Conservation (phyloP, 2,113 vertebrate genomes). For the Atrichornis clamosus region DNA sequence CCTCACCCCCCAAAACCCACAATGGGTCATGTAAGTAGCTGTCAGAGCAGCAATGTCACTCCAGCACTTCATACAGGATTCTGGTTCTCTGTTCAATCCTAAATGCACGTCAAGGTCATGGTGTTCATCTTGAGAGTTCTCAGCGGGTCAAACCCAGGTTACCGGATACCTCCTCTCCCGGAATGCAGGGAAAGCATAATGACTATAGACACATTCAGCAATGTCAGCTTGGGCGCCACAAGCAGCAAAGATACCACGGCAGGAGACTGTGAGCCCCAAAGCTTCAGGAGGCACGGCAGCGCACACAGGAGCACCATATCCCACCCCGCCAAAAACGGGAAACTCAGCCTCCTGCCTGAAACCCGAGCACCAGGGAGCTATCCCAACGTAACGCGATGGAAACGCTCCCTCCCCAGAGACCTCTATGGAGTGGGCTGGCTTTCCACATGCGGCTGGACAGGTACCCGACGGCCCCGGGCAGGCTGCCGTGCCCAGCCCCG, state of each 20-base stretch:
- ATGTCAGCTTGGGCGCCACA: background rate
- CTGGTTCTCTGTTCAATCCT: background rate
- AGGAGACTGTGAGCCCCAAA: background rate
- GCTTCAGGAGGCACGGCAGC: background rate
- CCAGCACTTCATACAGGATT: background rate
- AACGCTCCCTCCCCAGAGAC: background rate
- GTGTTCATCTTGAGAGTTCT: background rate
- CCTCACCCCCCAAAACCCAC: background rate
- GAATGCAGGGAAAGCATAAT: background rate
- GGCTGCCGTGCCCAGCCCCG: background rate
- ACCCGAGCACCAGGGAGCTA: no score
- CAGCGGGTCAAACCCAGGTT: background rate
- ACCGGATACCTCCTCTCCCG: background rate
- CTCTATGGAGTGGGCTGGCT: background rate
- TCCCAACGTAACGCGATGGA: accelerated
- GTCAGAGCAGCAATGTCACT: background rate
- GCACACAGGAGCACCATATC: background rate
- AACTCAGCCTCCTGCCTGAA: background rate
- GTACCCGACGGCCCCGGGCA: background rate
- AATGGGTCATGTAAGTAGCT: background rate
- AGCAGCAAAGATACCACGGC: background rate
- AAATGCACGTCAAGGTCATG: constrained; percentile 20
- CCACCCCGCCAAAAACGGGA: accelerated
- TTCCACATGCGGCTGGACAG: background rate
- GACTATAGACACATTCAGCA: background rate